Evolutionary conservation across 2,797 vertebrate genomes (phyloP), one percentile per base, ranked within the genome.

Genomic region (Danio jaintianensis): DNA sequence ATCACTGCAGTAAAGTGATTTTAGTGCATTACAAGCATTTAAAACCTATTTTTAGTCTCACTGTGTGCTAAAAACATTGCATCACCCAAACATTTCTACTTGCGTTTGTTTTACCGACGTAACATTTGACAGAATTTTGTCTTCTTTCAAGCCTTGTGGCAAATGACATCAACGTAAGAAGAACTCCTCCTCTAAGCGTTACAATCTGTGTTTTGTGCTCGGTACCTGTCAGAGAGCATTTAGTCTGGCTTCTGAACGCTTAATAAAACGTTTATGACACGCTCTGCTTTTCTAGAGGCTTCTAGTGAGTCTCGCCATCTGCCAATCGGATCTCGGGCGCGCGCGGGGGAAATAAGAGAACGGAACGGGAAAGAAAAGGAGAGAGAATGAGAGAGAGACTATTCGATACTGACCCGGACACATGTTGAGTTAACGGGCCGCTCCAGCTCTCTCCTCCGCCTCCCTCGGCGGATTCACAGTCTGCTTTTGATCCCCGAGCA

Each of bases 341-440:
- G 40, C 55, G 76, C 73, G 38, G 40, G 80, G 73, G 84, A 79
- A 81, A 67, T 72, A 84, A 74, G 85, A 85, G 67, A 86, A 82
- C 83, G 80, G 85, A 58, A 63, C 68, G 72, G 69, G 63, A 77
- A 82, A 75, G 83, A 83, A 61, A 75, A 79, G 80, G 64, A 29
- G 29, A 29, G 3, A 29, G 29, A n/a, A n/a, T 3, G 29, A 85
- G 78, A 86, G 66, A 56, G 81, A 79, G 80, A 84, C 83, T 80
- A 38, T 88, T 91, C 89, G 85, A 91, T 86, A 91, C 86, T 88
- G 90, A 91, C 92, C 88, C 90, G 78, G 93, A 92, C 93, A 92
- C 93, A 93, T 93, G 94, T 93, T 93, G 93, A 91, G 91, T 90
- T 92, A 90, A 89, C 87, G 78, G 86, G 78, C 86, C 86, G 78